A percentile compares a stretch with the other conserved stretches of the same genome.
Evolutionary conservation across 2,888 invertebrate genomes (phyloP).

Genomic region (Hetaerina titia): DNA sequence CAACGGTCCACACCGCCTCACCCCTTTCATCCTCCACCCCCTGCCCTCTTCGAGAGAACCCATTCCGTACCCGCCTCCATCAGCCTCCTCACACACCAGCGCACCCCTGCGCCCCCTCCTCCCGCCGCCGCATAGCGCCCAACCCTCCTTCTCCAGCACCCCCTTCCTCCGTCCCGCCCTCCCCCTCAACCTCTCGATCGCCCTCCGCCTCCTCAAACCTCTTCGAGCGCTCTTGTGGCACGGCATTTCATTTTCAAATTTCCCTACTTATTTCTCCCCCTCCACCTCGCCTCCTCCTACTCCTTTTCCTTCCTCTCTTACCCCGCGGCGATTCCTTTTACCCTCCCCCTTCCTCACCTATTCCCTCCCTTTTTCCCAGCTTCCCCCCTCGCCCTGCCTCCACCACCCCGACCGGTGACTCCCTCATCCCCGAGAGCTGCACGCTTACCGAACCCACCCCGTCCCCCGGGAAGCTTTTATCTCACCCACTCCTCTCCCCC

Average conservation of each 20-base stretch:
- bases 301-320: neutral
- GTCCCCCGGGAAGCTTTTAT: conserved; percentile 13
- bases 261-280: conserved; percentile 66
- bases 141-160: neutral
- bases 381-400: neutral
- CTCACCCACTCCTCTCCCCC: neutral
- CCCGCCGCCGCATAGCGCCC: neutral
- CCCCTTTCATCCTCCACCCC: neutral
- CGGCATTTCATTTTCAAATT: conserved; percentile 66
- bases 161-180: neutral
- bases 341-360: neutral
- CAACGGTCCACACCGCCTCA: neutral
- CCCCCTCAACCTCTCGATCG: neutral
- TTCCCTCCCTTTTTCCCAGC: neutral
- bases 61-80: too few relatives aligned
- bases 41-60: neutral
- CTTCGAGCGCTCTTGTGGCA: conserved; percentile 61
- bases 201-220: conserved; percentile 15
- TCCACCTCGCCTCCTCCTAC: neutral
- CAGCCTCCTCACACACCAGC: neutral
- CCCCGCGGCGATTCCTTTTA: neutral
- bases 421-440: neutral
- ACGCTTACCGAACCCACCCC: neutral
- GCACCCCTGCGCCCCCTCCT: neutral
- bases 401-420: neutral